These are phyloP conservation scores for Spatulosminthurus flaviceps DNA, from an alignment of 2,888 invertebrate genomes.

Conservation along the genomic window DNA sequence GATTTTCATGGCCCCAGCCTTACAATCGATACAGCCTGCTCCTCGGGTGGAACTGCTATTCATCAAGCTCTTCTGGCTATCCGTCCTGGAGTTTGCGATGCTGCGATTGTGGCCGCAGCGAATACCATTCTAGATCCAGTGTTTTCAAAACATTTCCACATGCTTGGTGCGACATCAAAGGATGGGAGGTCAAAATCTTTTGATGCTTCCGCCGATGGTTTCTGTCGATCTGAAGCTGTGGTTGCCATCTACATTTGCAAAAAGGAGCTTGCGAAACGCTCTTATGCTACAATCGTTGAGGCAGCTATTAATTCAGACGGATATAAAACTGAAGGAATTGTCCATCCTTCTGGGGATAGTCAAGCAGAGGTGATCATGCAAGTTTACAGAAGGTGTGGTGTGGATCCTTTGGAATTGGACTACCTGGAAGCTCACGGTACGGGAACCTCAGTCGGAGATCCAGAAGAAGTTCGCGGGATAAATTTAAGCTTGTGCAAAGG, in stretches of 20 bases:
- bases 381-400: slow-evolving; percentile 74
- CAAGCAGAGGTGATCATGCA: slow-evolving; percentile 70
- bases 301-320: slow-evolving; percentile 93
- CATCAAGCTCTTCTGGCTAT: too few species aligned
- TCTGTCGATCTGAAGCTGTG: slow-evolving; percentile 89
- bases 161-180: not conserved
- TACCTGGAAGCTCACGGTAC: slow-evolving; percentile 88
- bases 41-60: too few species aligned
- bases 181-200: slow-evolving; percentile 66
- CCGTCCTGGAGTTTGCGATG: too few species aligned
- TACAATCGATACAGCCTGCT: too few species aligned
- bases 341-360: slow-evolving; percentile 58
- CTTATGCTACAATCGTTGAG: slow-evolving; percentile 87
- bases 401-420: slow-evolving; percentile 76
- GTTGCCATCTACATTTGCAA: slow-evolving; percentile 85
- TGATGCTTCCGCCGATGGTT: slow-evolving; percentile 79
- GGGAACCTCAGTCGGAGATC: slow-evolving; percentile 93
- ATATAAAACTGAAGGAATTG: slow-evolving; percentile 70
- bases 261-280: slow-evolving; percentile 77
- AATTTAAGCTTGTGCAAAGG: slow-evolving; percentile 77
- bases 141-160: too few species aligned
- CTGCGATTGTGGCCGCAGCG: too few species aligned
- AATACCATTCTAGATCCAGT: too few species aligned
- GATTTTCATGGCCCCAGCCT: too few species aligned
- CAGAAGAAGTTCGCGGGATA: slow-evolving; percentile 94